These are phyloP conservation scores for Butorides virescens DNA, from an alignment of 2,113 vertebrate genomes.

Conservation along the genomic window DNA sequence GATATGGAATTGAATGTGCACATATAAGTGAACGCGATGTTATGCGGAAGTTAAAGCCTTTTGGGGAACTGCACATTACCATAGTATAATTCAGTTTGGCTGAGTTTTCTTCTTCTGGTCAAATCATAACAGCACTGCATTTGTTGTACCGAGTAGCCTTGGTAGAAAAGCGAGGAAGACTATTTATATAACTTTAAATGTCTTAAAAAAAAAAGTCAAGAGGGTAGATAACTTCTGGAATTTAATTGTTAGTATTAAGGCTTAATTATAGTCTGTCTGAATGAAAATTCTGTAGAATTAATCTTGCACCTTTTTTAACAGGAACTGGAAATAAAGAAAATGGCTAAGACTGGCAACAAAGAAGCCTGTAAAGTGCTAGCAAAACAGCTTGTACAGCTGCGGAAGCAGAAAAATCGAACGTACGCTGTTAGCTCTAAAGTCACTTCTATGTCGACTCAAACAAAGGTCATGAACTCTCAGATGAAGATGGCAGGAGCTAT, in stretches of 20 bases:
- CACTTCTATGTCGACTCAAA: slow-evolving; percentile 95
- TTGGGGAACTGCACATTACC: background rate
- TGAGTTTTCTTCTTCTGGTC: background rate
- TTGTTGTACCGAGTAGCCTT: background rate
- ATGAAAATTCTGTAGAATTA: background rate
- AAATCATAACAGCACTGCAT: background rate
- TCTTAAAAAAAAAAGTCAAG: background rate
- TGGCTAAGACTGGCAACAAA: slow-evolving; percentile 95
- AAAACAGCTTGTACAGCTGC: slow-evolving; percentile 92
- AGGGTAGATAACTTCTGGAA: background rate
- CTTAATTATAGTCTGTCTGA: background rate
- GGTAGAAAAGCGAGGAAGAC: background rate
- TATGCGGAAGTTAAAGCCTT: background rate
- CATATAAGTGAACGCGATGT: background rate
- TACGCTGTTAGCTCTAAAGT: slow-evolving; percentile 98
- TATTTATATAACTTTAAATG: background rate
- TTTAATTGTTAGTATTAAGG: background rate
- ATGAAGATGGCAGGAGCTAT: slow-evolving; percentile 99
- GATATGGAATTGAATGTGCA: background rate
- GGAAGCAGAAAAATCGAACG: slow-evolving; percentile 94
- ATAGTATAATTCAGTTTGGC: background rate
- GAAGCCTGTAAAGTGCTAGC: slow-evolving; percentile 96
- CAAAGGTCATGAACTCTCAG: slow-evolving; percentile 98
- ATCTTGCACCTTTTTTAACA: slow-evolving; percentile 38
- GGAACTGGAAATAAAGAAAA: slow-evolving; percentile 99